Evolutionary conservation across 2,797 vertebrate species (phyloP), one percentile per base, ranked within the genome.

Genomic region (Diceros bicornis): DNA sequence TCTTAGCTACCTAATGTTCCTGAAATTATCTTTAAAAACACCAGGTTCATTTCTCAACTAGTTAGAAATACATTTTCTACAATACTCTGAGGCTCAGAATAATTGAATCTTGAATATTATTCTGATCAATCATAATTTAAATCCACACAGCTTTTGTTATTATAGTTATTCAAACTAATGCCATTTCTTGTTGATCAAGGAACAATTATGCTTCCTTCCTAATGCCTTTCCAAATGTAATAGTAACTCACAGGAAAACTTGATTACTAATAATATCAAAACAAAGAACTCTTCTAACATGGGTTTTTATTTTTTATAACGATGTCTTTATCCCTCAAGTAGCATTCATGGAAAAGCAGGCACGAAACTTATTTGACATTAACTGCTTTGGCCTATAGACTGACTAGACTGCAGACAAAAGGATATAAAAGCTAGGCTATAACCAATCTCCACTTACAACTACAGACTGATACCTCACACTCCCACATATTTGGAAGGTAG

Each of bases 211-310:
- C 25, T 74, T 69, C 13, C 7, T 75, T 93, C 47, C 1, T 44
- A 81, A 32, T 14, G 7, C 4, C 3, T 82, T 72, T 72, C 14
- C 41, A 85, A 66, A 61, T 93, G 20, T 61, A 16, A n/a, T 88
- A 61, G 41, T 47, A 74, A 68, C 12, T 37, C n/a, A 79, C 5
- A 69, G 13, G n/a, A 81, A 75, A n/a, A n/a, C 27, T 27, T 93
- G 18, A 89, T 68, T 82, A 66, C 57, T 69, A 79, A 61, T 27
- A 93, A 34, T 74, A 87, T 83, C 13, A 68, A 95, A 91, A 91
- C 9, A 94, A 21, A 52, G 3, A 11, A 4, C 18, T n/a, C 57
- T 34, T 32, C 17, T 11, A 2, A 37, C 52, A 52, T 47, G 59
- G 4, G 2, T 23, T 18, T 64, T 59, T 71, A 71, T n/a, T 75